A percentile compares a stretch with the other conserved stretches of the same genome.
phyloP scores from a whole-genome alignment of 1,140 invertebrate genomes.

The Diorhabda carinulata region DNA sequence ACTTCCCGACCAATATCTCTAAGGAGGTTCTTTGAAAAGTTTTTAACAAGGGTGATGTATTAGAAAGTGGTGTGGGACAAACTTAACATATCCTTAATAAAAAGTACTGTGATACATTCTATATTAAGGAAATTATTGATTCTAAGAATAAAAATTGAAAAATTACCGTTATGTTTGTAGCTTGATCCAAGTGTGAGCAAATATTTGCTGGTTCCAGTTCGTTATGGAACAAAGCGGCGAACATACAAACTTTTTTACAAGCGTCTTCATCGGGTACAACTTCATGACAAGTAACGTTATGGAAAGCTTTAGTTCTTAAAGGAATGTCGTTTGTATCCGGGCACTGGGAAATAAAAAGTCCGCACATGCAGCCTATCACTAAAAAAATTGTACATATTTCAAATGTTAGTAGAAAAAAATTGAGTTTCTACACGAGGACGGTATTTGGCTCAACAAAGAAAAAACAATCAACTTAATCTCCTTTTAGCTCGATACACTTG shows the following conservation, averaged over 20 bases:
- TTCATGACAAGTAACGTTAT: constrained; percentile 11
- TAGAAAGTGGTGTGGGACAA: background rate
- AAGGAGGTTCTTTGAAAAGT: background rate
- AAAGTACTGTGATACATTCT: background rate
- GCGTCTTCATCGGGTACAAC: background rate
- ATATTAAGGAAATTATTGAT: too few relatives aligned
- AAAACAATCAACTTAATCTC: too few relatives aligned
- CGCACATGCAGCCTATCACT: constrained; percentile 12
- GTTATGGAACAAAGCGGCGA: background rate
- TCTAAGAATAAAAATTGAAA: too few relatives aligned
- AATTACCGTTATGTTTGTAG: constrained; percentile 5
- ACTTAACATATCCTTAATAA: background rate
- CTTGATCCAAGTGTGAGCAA: background rate
- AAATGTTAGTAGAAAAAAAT: too few relatives aligned
- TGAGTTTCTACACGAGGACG: too few relatives aligned
- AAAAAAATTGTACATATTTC: background rate
- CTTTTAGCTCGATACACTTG: too few relatives aligned
- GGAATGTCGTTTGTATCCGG: background rate
- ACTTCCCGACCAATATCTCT: background rate
- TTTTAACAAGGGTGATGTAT: background rate
- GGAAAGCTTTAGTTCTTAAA: background rate
- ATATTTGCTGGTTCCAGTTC: background rate
- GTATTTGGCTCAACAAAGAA: too few relatives aligned
- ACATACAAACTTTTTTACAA: constrained; percentile 4
- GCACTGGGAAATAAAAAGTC: background rate